Conservation (phyloP, 2,113 vertebrate genomes). For the Empidonax traillii region DNA sequence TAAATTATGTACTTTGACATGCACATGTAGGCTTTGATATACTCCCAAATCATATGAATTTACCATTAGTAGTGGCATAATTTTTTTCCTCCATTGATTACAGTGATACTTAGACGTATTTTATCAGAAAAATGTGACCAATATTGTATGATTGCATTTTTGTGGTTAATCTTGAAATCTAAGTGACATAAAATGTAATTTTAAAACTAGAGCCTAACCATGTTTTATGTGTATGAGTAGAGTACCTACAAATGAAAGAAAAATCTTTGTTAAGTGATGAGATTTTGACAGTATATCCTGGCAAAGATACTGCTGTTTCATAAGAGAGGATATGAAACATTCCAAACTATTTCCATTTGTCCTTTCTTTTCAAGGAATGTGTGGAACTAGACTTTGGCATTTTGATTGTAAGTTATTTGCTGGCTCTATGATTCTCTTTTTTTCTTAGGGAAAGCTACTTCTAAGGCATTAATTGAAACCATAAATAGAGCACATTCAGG, state of each 20-base stretch:
- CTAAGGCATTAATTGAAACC: neutral
- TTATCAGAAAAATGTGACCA: rapidly evolving
- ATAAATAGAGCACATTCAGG: neutral
- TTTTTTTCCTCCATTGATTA: neutral
- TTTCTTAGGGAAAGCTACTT: neutral
- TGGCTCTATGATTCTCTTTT: neutral
- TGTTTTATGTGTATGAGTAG: neutral
- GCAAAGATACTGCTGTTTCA: neutral
- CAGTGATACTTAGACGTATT: neutral
- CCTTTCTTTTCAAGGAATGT: neutral
- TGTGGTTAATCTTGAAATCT: neutral
- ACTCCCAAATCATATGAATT: neutral
- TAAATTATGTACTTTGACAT: neutral
- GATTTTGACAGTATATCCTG: neutral
- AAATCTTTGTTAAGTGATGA: neutral
- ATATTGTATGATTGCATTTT: neutral
- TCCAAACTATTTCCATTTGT: neutral
- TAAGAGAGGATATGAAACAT: neutral
- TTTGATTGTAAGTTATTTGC: neutral
- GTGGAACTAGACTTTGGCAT: neutral
- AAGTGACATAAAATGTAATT: neutral
- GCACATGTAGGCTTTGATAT: neutral
- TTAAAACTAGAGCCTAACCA: neutral
- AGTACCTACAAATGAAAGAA: neutral
- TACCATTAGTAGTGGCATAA: neutral